These are phyloP conservation scores for Hetaerina americana DNA, from an alignment of 1,140 invertebrate genomes.

Conservation along the genomic window DNA sequence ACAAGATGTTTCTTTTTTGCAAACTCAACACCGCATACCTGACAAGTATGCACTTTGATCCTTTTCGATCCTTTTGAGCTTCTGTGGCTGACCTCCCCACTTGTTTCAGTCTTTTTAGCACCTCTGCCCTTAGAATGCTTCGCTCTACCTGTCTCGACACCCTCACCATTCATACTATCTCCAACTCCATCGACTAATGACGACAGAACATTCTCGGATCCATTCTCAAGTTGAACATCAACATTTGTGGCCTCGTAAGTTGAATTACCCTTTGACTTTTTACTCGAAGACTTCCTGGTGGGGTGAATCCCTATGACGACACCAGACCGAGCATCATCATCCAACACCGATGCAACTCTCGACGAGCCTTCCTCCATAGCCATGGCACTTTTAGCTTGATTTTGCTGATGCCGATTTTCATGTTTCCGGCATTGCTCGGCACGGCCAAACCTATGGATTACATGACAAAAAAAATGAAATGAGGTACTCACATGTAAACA, in stretches of 20 bases:
- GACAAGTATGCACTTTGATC: neutral
- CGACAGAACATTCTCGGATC: neutral
- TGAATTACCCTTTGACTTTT: neutral
- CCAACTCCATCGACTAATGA: neutral
- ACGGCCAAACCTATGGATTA: neutral
- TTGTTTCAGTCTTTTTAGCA: neutral
- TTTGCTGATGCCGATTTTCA: neutral
- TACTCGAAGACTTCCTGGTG: no score
- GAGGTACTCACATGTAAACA: no score
- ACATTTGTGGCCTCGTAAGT: neutral
- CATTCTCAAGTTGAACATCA: neutral
- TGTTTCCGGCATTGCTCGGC: neutral
- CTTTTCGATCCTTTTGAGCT: neutral
- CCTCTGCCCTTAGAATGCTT: neutral
- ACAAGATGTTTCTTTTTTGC: neutral
- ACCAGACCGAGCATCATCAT: neutral
- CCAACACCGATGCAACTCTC: neutral
- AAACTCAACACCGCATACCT: neutral
- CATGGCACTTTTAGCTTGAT: neutral
- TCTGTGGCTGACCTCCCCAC: neutral
- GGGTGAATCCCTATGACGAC: no score
- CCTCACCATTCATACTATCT: neutral
- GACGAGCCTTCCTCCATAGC: neutral
- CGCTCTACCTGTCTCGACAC: neutral
- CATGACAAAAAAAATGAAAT: no score